Base-by-base conservation (phyloP, 2,113 vertebrate genomes). In the Megaleporinus macrocephalus region DNA sequence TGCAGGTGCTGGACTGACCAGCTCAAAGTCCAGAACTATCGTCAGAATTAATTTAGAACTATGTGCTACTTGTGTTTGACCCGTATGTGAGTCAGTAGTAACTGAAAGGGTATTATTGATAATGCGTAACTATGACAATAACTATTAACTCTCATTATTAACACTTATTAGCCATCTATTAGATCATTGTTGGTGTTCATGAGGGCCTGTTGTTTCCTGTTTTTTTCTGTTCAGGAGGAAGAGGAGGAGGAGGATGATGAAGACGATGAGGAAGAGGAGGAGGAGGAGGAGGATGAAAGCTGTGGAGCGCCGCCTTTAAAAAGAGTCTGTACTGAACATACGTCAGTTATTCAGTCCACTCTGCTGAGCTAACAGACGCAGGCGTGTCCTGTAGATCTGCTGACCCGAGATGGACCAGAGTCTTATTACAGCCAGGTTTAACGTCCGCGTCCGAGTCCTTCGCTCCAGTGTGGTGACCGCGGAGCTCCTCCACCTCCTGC, bases 281-380 rank as follows among this genome's bases (percentile, higher is more conserved):
- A 88, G 7, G 92, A 94, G 86, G 90, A 88, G 77, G 94, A 94
- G 63, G 94, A 95, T 85, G 95, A 96, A 30, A 94, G 71, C 63
- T 86, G 76, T 61, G 87, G 94, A 53, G 93, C 96, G 0, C 96
- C 96, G 0, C 95, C 96, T 27, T 87, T 96, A 87, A 97, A 97
- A 92, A 94, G 95, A 89, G 94, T 95, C 86, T 96, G 96, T 84
- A 90, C 90, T 27, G 95, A 96, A 79, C 94, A 96, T 76, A 92
- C 93, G 44, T 85, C 93, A 72, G 90, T 93, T 81, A 93, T 91
- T 80, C 94, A 94, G 88, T 87, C 93, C 0, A 87, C 92, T 4
- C 90, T 92, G 0, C 91, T 95, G 82, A 96, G 95, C 94, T 97
- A 96, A 93, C 94, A 11, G 9, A 7, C 41, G 11, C 5, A 44